Base-by-base conservation (phyloP, 2,797 vertebrate genomes). In the Sebastolobus altivelis region DNA sequence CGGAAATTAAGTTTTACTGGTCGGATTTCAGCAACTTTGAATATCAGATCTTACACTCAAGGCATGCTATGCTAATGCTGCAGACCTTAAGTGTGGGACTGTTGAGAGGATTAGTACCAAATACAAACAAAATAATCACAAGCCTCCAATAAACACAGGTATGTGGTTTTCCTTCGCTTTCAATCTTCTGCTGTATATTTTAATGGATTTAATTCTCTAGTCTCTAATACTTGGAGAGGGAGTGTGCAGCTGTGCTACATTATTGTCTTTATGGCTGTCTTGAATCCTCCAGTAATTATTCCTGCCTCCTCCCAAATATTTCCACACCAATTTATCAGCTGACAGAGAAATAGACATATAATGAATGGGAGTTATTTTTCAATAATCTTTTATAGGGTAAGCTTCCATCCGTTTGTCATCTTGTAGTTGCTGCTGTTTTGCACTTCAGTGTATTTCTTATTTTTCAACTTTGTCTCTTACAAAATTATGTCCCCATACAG, bases 101-200 rank as follows among this genome's bases (percentile, higher is more conserved):
- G 63, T 1, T 68, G 71, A 72, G 82, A 61, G 60, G 75, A 88
- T 85, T 73, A 79, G 40, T 8, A 12, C 29, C 65, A 75, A 83
- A 79, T 40, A 52, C 25, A 77, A 81, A 65, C 35, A 35, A 29
- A 68, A 75, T 55, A 85, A 80, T 70, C 75, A 54, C 20, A 68
- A 66, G 59, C 38, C 31, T 78, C 59, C 68, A 77, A 35, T 37
- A 25, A 75, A 72, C 65, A 52, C 13, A 56, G 29, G 61, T 35
- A 55, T 70, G 37, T 20, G 31, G 3, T 60, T 65, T 35, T 35
- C 40, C 68, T 25, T 35, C 18, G 13, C 40, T 81, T 90, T 85
- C 65, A 84, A 46, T 81, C 65, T 62, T 38, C 59, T 59, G 25
- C 67, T 52, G 65, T 37, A 59, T 76, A 76, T 88, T 79, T 76